Percentiles rank a stretch among this genome's conserved stretches.
phyloP scores from a whole-genome alignment of 64 coral and sea anemone species.

The Hydrozoanthus tunicans region DNA sequence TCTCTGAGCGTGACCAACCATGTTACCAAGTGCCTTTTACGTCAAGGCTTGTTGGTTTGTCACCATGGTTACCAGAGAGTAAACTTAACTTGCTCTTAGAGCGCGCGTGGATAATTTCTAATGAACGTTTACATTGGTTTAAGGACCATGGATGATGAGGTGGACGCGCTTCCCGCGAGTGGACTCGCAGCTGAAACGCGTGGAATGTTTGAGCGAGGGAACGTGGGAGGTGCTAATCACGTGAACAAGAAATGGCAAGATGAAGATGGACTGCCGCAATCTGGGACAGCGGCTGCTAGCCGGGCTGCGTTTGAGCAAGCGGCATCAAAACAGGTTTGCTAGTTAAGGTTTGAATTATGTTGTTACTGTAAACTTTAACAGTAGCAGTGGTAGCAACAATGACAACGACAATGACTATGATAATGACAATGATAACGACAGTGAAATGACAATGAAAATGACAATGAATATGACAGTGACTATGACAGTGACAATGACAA shows the following conservation, averaged over 20 bases:
- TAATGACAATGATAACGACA: background rate
- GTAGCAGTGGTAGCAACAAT: background rate
- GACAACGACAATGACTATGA: background rate
- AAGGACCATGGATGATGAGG: constrained; percentile 53
- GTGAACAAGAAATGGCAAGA: constrained; percentile 9
- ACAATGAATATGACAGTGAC: background rate
- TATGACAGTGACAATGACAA: too few species aligned
- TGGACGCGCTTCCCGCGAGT: constrained; percentile 32
- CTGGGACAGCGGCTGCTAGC: constrained; percentile 24
- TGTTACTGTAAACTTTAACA: background rate
- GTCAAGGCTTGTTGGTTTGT: too few species aligned
- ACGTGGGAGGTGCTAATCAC: constrained; percentile 29
- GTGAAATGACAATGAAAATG: background rate
- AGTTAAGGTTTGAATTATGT: background rate
- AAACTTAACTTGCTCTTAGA: background rate
- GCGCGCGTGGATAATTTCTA: background rate
- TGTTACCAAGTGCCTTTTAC: too few species aligned
- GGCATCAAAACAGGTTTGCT: constrained; percentile 42
- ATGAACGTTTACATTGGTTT: background rate
- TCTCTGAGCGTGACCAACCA: too few species aligned
- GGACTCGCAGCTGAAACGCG: constrained; percentile 31
- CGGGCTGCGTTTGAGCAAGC: constrained; percentile 36
- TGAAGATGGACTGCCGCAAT: constrained; percentile 32
- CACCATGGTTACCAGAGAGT: background rate
- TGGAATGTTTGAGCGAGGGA: constrained; percentile 45